Evolutionary conservation across 2,888 invertebrate species (phyloP), one percentile per base, ranked within the genome.

Genomic region (Agrotis clavis): DNA sequence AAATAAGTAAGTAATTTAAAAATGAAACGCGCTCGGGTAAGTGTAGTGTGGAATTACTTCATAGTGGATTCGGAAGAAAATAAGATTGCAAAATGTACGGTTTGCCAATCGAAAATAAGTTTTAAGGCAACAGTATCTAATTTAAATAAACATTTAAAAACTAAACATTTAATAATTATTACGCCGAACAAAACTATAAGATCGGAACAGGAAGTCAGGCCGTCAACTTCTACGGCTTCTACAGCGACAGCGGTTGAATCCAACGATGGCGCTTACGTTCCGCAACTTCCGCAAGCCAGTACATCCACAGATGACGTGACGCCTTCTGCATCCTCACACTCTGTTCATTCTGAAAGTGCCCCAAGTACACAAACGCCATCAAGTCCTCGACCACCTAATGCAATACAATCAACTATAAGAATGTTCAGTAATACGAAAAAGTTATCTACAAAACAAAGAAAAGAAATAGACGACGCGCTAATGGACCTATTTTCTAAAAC

Each of bases 71-170:
- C 56, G 4, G 56, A 56, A 30, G 56, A 56, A 56, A 56, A 56
- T 56, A 56, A 56, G 30, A 18, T 56, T 30, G 56, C 56, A 56
- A 56, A 56, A 56, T 56, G 56, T 30, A 56, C 56, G 4, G 11
- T 56, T n/a, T 56, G 56, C 56, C 56, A 56, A 56, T 56, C 56
- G 11, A 56, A 56, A 56, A n/a, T 56, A 11, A n/a, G 56, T 56
- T 56, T 56, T 30, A 56, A 30, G 18, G 54, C 30, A 25, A 35
- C 56, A 4, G n/a, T 56, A 11, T 56, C 56, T 9, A 56, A 56
- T 35, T 57, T 35, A 57, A 57, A 57, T 35, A 57, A 57, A 57
- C 57, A 57, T 57, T 57, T 57, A 35, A 57, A 57, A 57, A 57
- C 16, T 19, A 60, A 47, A 9, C 45, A 47, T 60, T 60, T 60